Conservation (phyloP, 2,797 vertebrate genomes). For the Chromis chromis region DNA sequence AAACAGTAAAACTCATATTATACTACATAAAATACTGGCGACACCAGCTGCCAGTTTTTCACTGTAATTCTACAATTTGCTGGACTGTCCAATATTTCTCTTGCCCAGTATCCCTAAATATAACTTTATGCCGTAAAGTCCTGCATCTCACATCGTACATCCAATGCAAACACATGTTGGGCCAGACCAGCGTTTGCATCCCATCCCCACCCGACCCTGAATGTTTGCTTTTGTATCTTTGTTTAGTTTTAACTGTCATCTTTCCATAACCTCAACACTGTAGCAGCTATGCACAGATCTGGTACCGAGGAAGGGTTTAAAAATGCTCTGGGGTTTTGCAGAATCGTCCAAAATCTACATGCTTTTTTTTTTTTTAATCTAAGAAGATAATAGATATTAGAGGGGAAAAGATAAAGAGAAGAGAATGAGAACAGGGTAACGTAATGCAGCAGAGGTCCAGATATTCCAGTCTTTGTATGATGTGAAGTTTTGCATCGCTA, state of each 20-base stretch:
- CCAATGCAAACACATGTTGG: conserved; percentile 33
- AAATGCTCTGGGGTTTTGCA: conserved; percentile 7
- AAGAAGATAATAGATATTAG: conserved; percentile 1
- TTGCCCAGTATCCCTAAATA: background rate
- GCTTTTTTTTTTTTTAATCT: conserved; percentile 2
- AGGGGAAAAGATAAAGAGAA: too few relatives aligned
- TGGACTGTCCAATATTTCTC: background rate
- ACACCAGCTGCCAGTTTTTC: too few relatives aligned
- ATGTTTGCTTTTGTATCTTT: conserved; percentile 18
- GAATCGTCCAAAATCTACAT: conserved; percentile 11
- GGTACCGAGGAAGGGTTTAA: background rate
- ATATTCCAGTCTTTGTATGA: too few relatives aligned
- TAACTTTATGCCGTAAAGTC: background rate
- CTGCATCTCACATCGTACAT: background rate
- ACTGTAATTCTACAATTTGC: too few relatives aligned
- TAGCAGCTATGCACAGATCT: conserved; percentile 21
- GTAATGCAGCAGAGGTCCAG: too few relatives aligned
- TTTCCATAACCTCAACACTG: conserved; percentile 25
- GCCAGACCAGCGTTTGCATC: conserved; percentile 15
- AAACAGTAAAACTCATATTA: too few relatives aligned
- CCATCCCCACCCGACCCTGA: background rate
- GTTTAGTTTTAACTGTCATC: conserved; percentile 27
- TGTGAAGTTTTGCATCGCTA: too few relatives aligned
- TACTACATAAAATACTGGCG: too few relatives aligned
- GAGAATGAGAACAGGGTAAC: too few relatives aligned